Conservation (phyloP, 2,113 vertebrate genomes). For the Perca fluviatilis region DNA sequence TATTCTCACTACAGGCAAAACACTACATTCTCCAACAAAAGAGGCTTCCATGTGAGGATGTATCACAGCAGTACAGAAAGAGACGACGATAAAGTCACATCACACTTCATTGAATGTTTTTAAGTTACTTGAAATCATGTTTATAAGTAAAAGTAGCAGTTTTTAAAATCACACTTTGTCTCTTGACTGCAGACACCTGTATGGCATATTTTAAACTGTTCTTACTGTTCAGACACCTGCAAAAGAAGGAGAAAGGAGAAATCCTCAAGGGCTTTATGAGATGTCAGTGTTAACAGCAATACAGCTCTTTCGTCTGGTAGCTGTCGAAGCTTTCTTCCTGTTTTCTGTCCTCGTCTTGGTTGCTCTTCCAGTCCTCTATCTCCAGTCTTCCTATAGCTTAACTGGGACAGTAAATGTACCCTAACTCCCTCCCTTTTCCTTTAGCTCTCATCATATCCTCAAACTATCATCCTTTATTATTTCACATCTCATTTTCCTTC, state of each 20-base stretch:
- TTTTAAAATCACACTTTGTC: slow-evolving; percentile 28
- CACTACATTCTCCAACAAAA: slow-evolving; percentile 55
- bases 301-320: slow-evolving; percentile 32
- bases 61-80: slow-evolving; percentile 4
- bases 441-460: slow-evolving; percentile 18
- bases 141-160: slow-evolving; percentile 63
- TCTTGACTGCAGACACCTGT: neutral
- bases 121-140: slow-evolving; percentile 75
- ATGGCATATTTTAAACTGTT: slow-evolving; percentile 26
- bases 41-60: slow-evolving; percentile 26
- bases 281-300: slow-evolving; percentile 78
- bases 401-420: slow-evolving; percentile 3
- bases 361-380: slow-evolving; percentile 16
- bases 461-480: neutral
- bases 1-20: slow-evolving; percentile 18
- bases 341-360: neutral
- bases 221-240: slow-evolving; percentile 46
- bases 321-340: slow-evolving; percentile 32
- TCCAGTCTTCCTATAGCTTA: slow-evolving; percentile 61
- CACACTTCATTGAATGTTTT: slow-evolving; percentile 61
- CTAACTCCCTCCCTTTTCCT: neutral
- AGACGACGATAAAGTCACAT: neutral
- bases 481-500: slow-evolving; percentile 22
- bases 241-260: slow-evolving; percentile 45
- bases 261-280: slow-evolving; percentile 73